These are phyloP conservation scores for Anoplolepis gracilipes DNA, from an alignment of 1,140 invertebrate species.

Conservation along the genomic window DNA sequence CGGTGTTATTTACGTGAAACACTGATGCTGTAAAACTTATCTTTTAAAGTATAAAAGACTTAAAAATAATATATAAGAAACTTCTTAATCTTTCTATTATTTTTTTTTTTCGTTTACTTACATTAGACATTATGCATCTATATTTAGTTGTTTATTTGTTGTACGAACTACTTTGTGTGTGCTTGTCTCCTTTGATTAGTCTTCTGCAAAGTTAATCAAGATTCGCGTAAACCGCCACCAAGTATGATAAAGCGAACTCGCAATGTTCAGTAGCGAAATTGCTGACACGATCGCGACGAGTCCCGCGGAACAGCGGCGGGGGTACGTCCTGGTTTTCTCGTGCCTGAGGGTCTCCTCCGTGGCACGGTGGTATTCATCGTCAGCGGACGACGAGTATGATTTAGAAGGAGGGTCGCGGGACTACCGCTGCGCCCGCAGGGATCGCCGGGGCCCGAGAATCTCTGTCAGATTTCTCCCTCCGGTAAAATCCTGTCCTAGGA, in stretches of 20 bases:
- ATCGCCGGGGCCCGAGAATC: neutral
- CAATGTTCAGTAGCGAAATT: slow-evolving; percentile 47
- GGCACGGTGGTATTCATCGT: slow-evolving; percentile 53
- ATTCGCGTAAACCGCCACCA: neutral
- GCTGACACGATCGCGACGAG: slow-evolving; percentile 41
- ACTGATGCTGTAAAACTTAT: too few relatives aligned
- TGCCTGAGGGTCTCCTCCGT: slow-evolving; percentile 20
- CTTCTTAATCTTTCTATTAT: neutral
- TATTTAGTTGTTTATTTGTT: neutral
- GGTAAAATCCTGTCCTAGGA: slow-evolving; percentile 1
- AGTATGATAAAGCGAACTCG: slow-evolving; percentile 25
- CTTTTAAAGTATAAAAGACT: neutral
- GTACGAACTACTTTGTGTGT: neutral
- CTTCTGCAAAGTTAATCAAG: neutral
- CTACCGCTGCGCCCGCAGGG: slow-evolving; percentile 28
- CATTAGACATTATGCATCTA: neutral
- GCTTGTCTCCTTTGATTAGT: neutral
- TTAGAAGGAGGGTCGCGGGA: slow-evolving; percentile 56
- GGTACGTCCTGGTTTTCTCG: slow-evolving; percentile 29
- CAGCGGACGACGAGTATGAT: slow-evolving; percentile 58
- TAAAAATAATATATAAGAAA: too few relatives aligned
- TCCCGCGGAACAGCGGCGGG: slow-evolving; percentile 15
- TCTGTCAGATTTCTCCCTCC: neutral
- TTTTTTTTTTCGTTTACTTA: neutral
- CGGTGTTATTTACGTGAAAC: too few relatives aligned